Percentiles rank a stretch among this genome's conserved stretches.
These are phyloP conservation scores for Pardosa pseudoannulata DNA, from an alignment of 2,888 invertebrate species.

Conservation along the genomic window DNA sequence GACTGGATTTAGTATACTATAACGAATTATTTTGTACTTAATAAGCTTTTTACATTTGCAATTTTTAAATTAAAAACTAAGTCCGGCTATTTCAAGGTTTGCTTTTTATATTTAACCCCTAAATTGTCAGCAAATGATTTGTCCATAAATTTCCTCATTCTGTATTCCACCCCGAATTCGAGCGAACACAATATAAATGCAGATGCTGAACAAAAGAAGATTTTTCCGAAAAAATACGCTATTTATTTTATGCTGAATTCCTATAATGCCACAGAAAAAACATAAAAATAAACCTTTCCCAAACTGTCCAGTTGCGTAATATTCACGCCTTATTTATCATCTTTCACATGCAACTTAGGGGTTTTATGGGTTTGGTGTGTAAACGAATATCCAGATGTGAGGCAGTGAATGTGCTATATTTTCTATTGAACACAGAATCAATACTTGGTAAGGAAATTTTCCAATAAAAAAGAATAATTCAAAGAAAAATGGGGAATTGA, in stretches of 20 bases:
- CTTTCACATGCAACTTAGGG: constrained; percentile 13
- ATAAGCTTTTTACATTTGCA: too few species aligned
- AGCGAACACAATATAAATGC: constrained; percentile 48
- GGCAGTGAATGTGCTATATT: constrained; percentile 3
- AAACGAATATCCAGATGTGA: constrained; percentile 13
- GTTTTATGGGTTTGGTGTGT: constrained; percentile 15
- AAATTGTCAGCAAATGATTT: constrained; percentile 34
- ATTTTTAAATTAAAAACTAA: not conserved
- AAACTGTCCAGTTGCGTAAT: constrained; percentile 33
- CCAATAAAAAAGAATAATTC: constrained; percentile 15
- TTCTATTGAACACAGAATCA: constrained; percentile 2
- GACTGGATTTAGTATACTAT: too few species aligned
- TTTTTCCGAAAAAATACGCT: constrained; percentile 40
- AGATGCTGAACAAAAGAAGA: constrained; percentile 34
- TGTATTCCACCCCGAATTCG: constrained; percentile 21
- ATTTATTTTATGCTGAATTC: constrained; percentile 37
- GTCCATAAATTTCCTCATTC: constrained; percentile 34
- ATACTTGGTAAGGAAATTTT: constrained; percentile 12
- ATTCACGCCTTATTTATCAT: constrained; percentile 26
- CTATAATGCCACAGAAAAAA: constrained; percentile 16
- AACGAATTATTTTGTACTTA: too few species aligned
- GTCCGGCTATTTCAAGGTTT: too few species aligned
- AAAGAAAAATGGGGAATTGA: not conserved
- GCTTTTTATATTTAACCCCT: constrained; percentile 21
- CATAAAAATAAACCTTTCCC: constrained; percentile 6